Evolutionary conservation across 1,140 invertebrate genomes (phyloP).

Genomic region (Philotrypesis tridentata): DNA sequence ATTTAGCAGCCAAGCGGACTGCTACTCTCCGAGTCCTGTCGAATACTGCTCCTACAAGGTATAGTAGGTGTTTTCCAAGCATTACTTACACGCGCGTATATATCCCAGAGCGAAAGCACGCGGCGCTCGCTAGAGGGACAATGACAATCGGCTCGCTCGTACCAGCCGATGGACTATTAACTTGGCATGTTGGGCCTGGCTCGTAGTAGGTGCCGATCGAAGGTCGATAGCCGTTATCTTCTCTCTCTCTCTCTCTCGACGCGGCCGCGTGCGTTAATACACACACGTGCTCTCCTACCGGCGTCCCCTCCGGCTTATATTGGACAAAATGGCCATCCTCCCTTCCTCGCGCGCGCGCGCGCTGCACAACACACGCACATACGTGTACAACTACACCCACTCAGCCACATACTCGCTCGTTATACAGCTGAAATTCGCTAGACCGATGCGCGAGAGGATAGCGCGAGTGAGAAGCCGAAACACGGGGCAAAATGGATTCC

Average conservation of each 20-base stretch:
- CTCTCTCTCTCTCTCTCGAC: conserved; percentile 64
- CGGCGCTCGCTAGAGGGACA: not conserved
- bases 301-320: conserved; percentile 49
- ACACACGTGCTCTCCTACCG: conserved; percentile 57
- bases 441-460: too few relatives aligned
- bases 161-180: conserved; percentile 49
- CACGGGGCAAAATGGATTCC: conserved; percentile 60
- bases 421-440: not conserved
- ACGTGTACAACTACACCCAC: too few relatives aligned
- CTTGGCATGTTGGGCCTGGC: conserved; percentile 44
- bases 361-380: conserved; percentile 17
- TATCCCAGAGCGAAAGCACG: not conserved
- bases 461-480: conserved; percentile 35
- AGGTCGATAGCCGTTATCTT: conserved; percentile 64
- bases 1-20: too few relatives aligned
- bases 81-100: not conserved
- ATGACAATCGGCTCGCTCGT: conserved; percentile 9
- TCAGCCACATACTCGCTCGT: too few relatives aligned
- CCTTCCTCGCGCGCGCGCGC: conserved; percentile 32
- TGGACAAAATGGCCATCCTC: conserved; percentile 64
- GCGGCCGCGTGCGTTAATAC: conserved; percentile 62
- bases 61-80: not conserved
- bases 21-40: too few relatives aligned
- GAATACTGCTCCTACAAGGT: not conserved
- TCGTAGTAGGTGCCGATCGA: conserved; percentile 41